Percentiles rank a stretch among this genome's conserved stretches.
Conservation (phyloP, 2,888 invertebrate species). For the Nomada lathburiana region DNA sequence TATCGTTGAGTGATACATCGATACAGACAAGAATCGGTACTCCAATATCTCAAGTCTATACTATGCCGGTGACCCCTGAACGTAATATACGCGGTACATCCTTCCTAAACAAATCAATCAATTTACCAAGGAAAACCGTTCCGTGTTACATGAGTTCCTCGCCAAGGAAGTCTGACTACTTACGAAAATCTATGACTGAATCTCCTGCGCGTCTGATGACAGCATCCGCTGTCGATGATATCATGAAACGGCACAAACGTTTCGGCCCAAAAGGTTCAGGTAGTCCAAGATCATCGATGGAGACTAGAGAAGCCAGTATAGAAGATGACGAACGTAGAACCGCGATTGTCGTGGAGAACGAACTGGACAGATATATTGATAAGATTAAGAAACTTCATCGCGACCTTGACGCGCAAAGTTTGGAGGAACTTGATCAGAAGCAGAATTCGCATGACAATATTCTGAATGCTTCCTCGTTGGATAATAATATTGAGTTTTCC, state of each 20-base stretch:
- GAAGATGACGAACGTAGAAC: constrained; percentile 33
- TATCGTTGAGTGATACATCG: not conserved
- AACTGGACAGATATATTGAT: constrained; percentile 78
- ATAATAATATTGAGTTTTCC: constrained; percentile 69
- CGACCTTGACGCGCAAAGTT: constrained; percentile 66
- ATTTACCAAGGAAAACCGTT: not conserved
- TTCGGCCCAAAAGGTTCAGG: not conserved
- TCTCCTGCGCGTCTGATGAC: constrained; percentile 5
- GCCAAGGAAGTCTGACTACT: not conserved
- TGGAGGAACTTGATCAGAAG: constrained; percentile 75
- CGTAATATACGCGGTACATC: not conserved
- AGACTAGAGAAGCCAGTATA: not conserved
- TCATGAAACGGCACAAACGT: constrained; percentile 19
- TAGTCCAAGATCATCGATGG: not conserved
- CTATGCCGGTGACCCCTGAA: not conserved
- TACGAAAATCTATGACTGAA: constrained; percentile 17
- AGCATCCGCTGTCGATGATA: constrained; percentile 30
- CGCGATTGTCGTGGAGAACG: constrained; percentile 66
- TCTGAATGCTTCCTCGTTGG: constrained; percentile 77
- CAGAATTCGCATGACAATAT: constrained; percentile 80
- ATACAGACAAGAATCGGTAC: not conserved
- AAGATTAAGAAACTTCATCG: constrained; percentile 76
- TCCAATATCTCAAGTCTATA: not conserved
- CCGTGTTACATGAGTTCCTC: constrained; percentile 39
- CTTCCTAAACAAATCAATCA: not conserved